Conservation (phyloP, 2,113 vertebrate species). For the Tapirus terrestris region DNA sequence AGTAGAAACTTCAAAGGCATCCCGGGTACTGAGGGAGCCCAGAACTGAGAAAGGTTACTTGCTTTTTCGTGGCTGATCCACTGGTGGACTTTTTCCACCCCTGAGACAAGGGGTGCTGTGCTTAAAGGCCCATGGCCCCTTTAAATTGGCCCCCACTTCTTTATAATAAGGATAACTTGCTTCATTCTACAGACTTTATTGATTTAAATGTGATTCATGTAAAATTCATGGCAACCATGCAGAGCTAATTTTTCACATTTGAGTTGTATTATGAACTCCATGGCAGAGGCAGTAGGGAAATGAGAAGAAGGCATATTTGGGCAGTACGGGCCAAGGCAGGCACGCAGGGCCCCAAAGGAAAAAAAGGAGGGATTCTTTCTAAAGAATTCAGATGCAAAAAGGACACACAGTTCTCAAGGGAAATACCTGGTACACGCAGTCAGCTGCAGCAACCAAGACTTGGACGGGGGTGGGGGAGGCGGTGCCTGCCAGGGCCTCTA, state of each 20-base stretch:
- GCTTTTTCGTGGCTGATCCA: background rate
- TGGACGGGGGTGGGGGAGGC: background rate
- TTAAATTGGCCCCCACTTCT: constrained; percentile 35
- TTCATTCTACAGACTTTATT: constrained; percentile 69
- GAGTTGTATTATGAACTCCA: constrained; percentile 41
- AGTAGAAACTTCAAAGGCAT: constrained; percentile 70
- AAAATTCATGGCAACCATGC: constrained; percentile 64
- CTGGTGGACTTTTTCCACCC: constrained; percentile 56
- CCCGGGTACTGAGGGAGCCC: constrained; percentile 33
- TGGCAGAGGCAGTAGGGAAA: background rate
- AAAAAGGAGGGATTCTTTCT: constrained; percentile 35
- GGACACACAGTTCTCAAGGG: constrained; percentile 63
- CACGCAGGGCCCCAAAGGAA: background rate
- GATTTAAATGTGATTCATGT: constrained; percentile 70
- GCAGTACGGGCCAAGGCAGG: background rate
- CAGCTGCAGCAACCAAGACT: background rate
- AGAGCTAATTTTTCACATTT: constrained; percentile 66
- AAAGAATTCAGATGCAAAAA: constrained; percentile 61
- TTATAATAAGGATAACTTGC: background rate
- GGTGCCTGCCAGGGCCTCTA: background rate
- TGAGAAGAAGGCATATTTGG: background rate
- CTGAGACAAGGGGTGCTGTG: background rate
- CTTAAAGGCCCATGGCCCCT: constrained; percentile 28
- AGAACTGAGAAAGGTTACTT: constrained; percentile 47
- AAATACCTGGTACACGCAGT: background rate